These are phyloP conservation scores for Homarus gammarus DNA, from an alignment of 2,888 invertebrate species.

Conservation along the genomic window DNA sequence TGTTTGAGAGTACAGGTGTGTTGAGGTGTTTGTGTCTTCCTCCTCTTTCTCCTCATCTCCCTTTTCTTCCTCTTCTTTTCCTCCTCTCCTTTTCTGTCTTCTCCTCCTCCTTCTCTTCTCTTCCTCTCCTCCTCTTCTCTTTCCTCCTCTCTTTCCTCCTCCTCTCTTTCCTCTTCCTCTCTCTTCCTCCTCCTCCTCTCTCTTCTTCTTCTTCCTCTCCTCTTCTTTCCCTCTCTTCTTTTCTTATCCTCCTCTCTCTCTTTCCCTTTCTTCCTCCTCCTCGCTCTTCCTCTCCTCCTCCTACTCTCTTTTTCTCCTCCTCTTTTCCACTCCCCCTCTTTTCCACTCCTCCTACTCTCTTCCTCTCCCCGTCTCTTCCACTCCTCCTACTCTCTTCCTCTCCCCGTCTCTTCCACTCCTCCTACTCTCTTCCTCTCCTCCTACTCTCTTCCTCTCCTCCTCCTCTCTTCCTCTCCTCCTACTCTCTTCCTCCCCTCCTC, in stretches of 20 bases:
- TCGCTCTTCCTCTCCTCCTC: too few relatives aligned
- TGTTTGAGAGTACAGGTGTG: too few relatives aligned
- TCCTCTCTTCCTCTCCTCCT: too few relatives aligned
- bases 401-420: not conserved
- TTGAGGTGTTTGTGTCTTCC: too few relatives aligned
- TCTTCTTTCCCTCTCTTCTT: not conserved
- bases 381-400: not conserved
- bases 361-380: too few relatives aligned
- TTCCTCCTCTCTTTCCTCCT: not conserved
- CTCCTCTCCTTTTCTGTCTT: not conserved
- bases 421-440: not conserved
- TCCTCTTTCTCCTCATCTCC: not conserved
- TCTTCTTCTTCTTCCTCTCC: too few relatives aligned
- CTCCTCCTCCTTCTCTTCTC: not conserved
- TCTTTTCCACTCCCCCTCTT: too few relatives aligned
- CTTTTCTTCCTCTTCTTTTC: not conserved
- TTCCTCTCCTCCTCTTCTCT: not conserved
- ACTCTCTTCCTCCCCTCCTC: not conserved
- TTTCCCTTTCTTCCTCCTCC: too few relatives aligned
- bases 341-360: not conserved
- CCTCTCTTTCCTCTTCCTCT: not conserved
- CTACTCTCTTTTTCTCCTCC: not conserved
- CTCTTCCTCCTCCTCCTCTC: too few relatives aligned
- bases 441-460: too few relatives aligned
- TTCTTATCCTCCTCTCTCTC: too few relatives aligned